phyloP scores from a whole-genome alignment of 2,888 invertebrate genomes.

The Sinelater perroti region DNA sequence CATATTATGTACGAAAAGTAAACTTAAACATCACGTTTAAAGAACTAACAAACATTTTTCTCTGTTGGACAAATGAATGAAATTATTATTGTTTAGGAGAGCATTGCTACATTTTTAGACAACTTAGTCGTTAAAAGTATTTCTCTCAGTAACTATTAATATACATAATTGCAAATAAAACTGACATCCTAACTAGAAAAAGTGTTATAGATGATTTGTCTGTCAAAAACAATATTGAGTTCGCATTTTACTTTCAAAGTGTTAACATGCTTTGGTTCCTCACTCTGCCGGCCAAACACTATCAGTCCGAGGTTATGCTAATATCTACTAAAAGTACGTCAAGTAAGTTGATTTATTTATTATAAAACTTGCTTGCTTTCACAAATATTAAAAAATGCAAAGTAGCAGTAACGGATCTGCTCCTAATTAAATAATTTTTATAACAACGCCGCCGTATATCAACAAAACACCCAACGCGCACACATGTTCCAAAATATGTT shows the following conservation, averaged over 20 bases:
- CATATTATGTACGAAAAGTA: too few species aligned
- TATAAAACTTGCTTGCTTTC: neutral
- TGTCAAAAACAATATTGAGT: neutral
- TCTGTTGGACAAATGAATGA: too few species aligned
- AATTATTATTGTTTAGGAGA: too few species aligned
- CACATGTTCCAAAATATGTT: slow-evolving; percentile 7
- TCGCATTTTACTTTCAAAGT: slow-evolving; percentile 5
- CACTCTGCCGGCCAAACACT: neutral
- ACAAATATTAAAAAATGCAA: slow-evolving; percentile 4
- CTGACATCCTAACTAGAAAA: too few species aligned
- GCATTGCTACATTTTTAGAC: too few species aligned
- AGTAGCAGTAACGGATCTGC: slow-evolving; percentile 5
- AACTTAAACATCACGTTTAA: too few species aligned
- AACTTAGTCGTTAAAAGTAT: too few species aligned
- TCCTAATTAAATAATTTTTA: neutral
- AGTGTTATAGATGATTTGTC: too few species aligned
- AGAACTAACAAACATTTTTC: too few species aligned
- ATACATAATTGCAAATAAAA: too few species aligned
- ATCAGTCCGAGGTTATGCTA: neutral
- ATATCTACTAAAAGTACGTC: slow-evolving; percentile 1
- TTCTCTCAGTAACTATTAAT: too few species aligned
- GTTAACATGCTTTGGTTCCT: neutral
- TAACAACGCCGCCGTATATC: slow-evolving; percentile 1
- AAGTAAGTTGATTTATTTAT: slow-evolving; percentile 1
- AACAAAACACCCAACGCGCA: slow-evolving; percentile 4